Conservation (phyloP, 2,888 invertebrate genomes). For the Platycheirus albimanus region DNA sequence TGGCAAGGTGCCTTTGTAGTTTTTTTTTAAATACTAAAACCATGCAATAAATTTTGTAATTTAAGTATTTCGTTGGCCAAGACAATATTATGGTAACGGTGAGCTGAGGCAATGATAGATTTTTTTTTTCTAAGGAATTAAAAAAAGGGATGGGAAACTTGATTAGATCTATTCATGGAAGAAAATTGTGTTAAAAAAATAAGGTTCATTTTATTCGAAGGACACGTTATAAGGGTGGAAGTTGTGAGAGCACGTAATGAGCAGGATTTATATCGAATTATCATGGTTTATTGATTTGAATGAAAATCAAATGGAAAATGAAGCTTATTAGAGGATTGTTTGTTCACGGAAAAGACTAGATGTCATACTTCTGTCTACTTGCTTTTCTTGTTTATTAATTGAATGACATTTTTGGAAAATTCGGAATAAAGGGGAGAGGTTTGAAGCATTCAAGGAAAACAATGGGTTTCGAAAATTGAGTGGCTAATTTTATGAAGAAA, state of each 20-base stretch:
- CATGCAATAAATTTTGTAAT: constrained; percentile 6
- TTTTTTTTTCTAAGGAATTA: too few relatives aligned
- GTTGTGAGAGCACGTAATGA: neutral
- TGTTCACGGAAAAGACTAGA: neutral
- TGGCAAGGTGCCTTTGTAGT: constrained; percentile 23
- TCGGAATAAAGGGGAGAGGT: too few relatives aligned
- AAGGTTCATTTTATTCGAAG: neutral
- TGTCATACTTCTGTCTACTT: too few relatives aligned
- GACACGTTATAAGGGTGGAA: neutral
- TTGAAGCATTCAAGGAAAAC: too few relatives aligned
- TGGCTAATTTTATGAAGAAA: too few relatives aligned
- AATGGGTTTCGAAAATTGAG: too few relatives aligned
- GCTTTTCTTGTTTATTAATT: too few relatives aligned
- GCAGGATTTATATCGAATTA: constrained; percentile 13
- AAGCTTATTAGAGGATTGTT: constrained; percentile 2
- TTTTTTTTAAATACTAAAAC: constrained; percentile 4
- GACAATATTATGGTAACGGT: neutral
- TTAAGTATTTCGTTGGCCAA: constrained; percentile 6
- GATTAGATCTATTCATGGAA: constrained; percentile 28
- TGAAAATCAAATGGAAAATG: neutral
- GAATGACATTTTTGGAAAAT: too few relatives aligned
- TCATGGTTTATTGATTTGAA: constrained; percentile 8
- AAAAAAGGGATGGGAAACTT: neutral
- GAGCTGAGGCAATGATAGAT: too few relatives aligned
- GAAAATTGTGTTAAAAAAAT: neutral